These are phyloP conservation scores for Neotoma lepida DNA, from an alignment of 2,113 vertebrate species.

Conservation along the genomic window DNA sequence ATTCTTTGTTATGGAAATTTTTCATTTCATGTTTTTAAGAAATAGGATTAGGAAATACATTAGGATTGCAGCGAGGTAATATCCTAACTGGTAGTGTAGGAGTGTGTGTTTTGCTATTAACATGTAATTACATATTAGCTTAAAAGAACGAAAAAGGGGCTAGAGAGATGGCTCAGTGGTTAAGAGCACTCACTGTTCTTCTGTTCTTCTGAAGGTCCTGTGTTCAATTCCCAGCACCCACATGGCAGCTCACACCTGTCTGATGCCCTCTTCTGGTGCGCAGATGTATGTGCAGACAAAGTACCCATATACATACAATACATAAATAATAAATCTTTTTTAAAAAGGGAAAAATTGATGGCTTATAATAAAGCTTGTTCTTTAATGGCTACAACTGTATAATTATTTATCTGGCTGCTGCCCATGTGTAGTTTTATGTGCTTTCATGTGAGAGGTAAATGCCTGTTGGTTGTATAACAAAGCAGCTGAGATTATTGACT, in stretches of 20 bases:
- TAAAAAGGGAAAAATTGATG: slow-evolving; percentile 21
- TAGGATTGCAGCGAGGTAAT: neutral
- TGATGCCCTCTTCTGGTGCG: too few species aligned
- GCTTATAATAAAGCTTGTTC: slow-evolving; percentile 42
- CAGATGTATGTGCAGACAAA: too few species aligned
- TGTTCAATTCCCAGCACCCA: too few species aligned
- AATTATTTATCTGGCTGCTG: slow-evolving; percentile 20
- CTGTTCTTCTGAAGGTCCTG: too few species aligned
- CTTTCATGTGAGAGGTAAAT: neutral
- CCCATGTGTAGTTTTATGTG: neutral
- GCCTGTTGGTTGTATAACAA: neutral
- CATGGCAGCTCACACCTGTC: too few species aligned
- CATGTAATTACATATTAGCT: neutral
- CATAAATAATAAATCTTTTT: neutral
- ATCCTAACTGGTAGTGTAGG: neutral
- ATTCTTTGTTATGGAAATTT: slow-evolving; percentile 58
- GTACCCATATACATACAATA: too few species aligned
- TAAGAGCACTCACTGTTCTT: too few species aligned
- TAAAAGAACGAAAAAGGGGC: neutral
- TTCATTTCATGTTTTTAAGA: slow-evolving; percentile 58
- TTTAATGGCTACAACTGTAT: slow-evolving; percentile 4
- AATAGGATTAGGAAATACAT: slow-evolving; percentile 50
- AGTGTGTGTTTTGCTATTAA: slow-evolving; percentile 17
- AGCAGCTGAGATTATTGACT: neutral
- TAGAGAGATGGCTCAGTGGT: too few species aligned